Conservation (phyloP, 2,113 vertebrate species). For the Atlantisia rogersi region DNA sequence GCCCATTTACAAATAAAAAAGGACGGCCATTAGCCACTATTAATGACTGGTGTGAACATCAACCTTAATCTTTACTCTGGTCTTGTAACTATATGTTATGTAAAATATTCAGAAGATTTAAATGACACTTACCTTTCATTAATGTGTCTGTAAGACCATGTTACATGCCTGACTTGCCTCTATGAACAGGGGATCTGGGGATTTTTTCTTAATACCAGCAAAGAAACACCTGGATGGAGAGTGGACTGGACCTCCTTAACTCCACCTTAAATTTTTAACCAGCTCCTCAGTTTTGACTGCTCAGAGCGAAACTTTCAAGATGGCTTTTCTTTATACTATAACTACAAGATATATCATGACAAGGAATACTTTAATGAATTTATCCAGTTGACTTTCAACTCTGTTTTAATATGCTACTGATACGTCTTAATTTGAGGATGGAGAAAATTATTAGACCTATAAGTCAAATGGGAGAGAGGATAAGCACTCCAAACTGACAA, state of each 20-base stretch:
- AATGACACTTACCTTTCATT: neutral
- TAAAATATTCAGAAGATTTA: neutral
- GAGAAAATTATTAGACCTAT: conserved; percentile 40
- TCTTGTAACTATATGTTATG: neutral
- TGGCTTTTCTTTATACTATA: neutral
- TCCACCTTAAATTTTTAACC: neutral
- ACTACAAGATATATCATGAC: neutral
- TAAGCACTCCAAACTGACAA: conserved; percentile 24
- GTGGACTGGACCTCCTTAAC: neutral
- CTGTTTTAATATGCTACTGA: conserved; percentile 9
- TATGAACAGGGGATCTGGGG: neutral
- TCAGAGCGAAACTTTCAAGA: neutral
- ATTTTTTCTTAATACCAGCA: neutral
- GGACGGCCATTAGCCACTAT: neutral
- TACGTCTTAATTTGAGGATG: conserved; percentile 34
- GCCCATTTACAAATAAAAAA: neutral
- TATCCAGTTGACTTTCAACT: conserved; percentile 25
- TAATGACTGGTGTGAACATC: neutral
- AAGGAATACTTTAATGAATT: conserved; percentile 5
- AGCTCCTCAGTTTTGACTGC: neutral
- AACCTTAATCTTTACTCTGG: neutral
- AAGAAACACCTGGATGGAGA: neutral
- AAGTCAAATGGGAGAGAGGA: conserved; percentile 37
- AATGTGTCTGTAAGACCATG: neutral
- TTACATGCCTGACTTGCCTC: neutral